These are phyloP conservation scores for Sternarchorhynchus goeldii DNA, from an alignment of 2,797 vertebrate species.

Conservation along the genomic window DNA sequence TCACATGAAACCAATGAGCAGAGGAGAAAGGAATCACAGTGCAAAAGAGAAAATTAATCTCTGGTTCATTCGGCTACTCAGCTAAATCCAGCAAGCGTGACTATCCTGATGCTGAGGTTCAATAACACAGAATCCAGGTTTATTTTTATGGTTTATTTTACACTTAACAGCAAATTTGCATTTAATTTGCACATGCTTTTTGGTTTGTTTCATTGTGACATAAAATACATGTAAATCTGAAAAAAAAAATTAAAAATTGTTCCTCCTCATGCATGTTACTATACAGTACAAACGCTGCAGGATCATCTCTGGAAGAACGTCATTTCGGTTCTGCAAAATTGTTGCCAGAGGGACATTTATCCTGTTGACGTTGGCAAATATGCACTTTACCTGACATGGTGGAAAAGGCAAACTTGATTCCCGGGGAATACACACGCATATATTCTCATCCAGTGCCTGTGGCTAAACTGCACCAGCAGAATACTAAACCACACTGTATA, in stretches of 20 bases:
- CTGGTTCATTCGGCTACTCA: slow-evolving; percentile 38
- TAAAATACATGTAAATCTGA: neutral
- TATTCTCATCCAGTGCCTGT: slow-evolving; percentile 27
- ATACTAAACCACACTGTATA: slow-evolving; percentile 28
- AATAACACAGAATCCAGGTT: slow-evolving; percentile 6
- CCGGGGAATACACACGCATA: slow-evolving; percentile 11
- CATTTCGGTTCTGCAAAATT: slow-evolving; percentile 26
- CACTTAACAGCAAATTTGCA: neutral
- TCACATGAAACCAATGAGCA: slow-evolving; percentile 46
- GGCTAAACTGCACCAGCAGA: slow-evolving; percentile 26
- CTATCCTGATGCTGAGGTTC: neutral
- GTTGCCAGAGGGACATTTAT: slow-evolving; percentile 37
- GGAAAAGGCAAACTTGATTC: slow-evolving; percentile 40
- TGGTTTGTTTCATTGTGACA: neutral
- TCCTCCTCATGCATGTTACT: neutral
- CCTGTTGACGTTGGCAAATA: slow-evolving; percentile 26
- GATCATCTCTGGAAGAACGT: neutral
- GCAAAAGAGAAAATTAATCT: slow-evolving; percentile 17
- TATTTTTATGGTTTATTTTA: neutral
- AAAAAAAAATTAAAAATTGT: neutral
- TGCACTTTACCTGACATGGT: slow-evolving; percentile 24
- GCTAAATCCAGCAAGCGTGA: slow-evolving; percentile 1
- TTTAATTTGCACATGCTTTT: neutral
- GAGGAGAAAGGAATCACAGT: slow-evolving; percentile 47
- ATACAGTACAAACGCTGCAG: slow-evolving; percentile 4